These are phyloP conservation scores for Phoronis australis DNA, from an alignment of 2,888 invertebrate genomes.

Conservation along the genomic window DNA sequence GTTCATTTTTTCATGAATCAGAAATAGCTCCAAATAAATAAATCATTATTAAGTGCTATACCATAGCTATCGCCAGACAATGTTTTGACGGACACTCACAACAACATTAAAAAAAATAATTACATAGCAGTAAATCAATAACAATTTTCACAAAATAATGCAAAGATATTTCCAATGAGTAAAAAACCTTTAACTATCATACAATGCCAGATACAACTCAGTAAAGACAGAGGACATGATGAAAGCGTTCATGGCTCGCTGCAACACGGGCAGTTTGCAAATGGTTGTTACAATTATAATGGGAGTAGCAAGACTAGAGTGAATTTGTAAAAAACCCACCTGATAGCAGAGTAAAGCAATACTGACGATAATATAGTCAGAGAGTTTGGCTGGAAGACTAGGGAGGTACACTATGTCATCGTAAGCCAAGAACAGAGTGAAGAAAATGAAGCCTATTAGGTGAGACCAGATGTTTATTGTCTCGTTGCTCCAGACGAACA, in stretches of 20 bases:
- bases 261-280: neutral
- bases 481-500: slow-evolving; percentile 96
- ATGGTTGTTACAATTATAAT: neutral
- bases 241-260: too few species aligned
- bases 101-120: too few species aligned
- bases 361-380: slow-evolving; percentile 80
- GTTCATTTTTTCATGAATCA: too few species aligned
- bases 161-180: too few species aligned
- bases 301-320: neutral
- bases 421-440: slow-evolving; percentile 76
- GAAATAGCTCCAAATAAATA: too few species aligned
- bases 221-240: too few species aligned
- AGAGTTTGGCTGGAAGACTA: slow-evolving; percentile 66
- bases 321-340: slow-evolving; percentile 59
- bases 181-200: neutral
- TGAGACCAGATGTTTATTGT: slow-evolving; percentile 98
- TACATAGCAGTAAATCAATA: too few species aligned
- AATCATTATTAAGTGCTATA: too few species aligned
- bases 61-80: too few species aligned
- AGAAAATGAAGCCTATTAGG: slow-evolving; percentile 62
- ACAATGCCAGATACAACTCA: neutral
- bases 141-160: too few species aligned
- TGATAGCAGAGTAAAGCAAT: slow-evolving; percentile 80
- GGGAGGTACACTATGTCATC: slow-evolving; percentile 63
- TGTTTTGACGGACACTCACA: too few species aligned